phyloP scores from a whole-genome alignment of 2,797 vertebrate species.

The Hippopotamyrus pictus region DNA sequence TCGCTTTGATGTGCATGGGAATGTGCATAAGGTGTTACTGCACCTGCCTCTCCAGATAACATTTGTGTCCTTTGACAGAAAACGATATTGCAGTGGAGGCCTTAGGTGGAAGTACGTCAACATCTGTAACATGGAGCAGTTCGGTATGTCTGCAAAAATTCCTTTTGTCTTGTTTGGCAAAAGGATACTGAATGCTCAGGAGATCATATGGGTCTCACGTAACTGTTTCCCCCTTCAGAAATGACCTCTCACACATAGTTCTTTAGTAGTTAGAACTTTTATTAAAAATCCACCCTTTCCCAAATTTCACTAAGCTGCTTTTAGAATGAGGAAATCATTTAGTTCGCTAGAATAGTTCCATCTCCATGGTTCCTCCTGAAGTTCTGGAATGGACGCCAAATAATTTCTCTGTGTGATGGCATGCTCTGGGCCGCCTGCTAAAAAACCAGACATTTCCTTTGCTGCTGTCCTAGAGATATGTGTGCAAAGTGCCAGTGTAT shows the following conservation, averaged over 20 bases:
- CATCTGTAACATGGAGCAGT: neutral
- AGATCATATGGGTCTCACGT: neutral
- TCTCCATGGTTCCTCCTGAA: neutral
- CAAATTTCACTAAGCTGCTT: neutral
- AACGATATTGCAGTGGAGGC: neutral
- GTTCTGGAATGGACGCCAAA: conserved; percentile 19
- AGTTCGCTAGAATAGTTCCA: neutral
- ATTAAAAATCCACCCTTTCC: neutral
- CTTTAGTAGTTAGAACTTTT: neutral
- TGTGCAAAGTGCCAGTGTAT: neutral
- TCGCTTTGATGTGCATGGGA: neutral
- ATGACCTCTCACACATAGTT: neutral
- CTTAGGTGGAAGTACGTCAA: neutral
- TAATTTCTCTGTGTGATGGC: conserved; percentile 7
- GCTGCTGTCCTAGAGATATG: neutral
- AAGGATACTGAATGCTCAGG: neutral
- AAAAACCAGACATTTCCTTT: conserved; percentile 6
- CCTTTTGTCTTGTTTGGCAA: neutral
- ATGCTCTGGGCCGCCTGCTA: conserved; percentile 11
- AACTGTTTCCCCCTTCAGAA: neutral
- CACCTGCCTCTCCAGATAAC: neutral
- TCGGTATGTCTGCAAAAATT: neutral
- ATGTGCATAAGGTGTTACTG: neutral
- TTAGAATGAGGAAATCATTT: neutral
- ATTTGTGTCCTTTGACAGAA: neutral